Conservation (phyloP, 2,113 vertebrate genomes). For the Phoxinus phoxinus region DNA sequence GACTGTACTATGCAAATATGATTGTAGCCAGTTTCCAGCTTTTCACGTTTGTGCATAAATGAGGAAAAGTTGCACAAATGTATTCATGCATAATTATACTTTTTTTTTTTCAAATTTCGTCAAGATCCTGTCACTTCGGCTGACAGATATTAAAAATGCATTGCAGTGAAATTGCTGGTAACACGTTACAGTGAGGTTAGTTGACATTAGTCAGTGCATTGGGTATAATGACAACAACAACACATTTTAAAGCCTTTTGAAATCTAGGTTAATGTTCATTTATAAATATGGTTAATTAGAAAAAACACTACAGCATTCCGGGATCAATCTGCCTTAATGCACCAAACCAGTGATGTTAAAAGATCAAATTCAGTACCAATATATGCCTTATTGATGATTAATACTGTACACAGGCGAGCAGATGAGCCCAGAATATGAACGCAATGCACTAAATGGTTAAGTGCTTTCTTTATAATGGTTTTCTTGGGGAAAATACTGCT, state of each 20-base stretch:
- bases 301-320: too few species aligned
- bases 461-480: too few species aligned
- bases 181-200: background rate
- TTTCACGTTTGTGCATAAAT: background rate
- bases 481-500: too few species aligned
- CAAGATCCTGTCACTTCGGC: too few species aligned
- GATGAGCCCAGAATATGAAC: too few species aligned
- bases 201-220: background rate
- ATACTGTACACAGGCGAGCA: too few species aligned
- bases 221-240: background rate
- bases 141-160: background rate
- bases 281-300: background rate
- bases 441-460: too few species aligned
- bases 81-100: slow-evolving; percentile 12
- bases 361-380: too few species aligned
- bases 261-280: background rate
- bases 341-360: too few species aligned
- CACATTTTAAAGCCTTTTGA: background rate
- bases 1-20: slow-evolving; percentile 4
- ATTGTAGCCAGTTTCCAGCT: background rate
- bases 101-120: too few species aligned
- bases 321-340: too few species aligned
- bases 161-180: background rate
- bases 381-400: too few species aligned
- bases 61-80: background rate